Evolutionary conservation across 2,797 vertebrate genomes (phyloP).

Genomic region (Melanotaenia boesemani): DNA sequence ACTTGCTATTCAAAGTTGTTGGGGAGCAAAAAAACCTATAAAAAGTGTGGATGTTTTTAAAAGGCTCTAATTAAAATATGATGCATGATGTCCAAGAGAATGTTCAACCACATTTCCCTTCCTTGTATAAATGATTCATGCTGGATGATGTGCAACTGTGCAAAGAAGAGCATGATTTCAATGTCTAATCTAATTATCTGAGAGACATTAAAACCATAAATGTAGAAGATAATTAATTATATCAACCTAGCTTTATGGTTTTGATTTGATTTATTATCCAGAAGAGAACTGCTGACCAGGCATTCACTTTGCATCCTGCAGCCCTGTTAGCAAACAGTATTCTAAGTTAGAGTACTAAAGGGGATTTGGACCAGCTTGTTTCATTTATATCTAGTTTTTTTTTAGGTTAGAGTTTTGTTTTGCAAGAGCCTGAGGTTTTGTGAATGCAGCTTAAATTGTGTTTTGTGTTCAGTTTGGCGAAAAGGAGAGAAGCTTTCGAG

Average conservation of each 20-base stretch:
- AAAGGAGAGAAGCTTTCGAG: no score
- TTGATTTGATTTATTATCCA: conserved; percentile 24
- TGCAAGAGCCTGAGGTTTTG: no score
- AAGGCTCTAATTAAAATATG: conserved; percentile 22
- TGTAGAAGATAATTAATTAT: conserved; percentile 10
- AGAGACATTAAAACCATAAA: conserved; percentile 21
- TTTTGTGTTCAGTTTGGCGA: no score
- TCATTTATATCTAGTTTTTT: background rate
- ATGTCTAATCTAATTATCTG: conserved; percentile 7
- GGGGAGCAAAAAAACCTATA: background rate
- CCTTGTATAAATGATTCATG: conserved; percentile 24
- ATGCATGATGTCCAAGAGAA: background rate
- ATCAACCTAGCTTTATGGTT: conserved; percentile 21
- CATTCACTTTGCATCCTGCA: background rate
- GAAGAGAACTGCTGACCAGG: conserved; percentile 21
- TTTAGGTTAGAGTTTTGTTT: no score
- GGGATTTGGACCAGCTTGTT: no score
- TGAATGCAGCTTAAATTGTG: no score
- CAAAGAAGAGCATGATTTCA: background rate
- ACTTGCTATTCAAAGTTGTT: conserved; percentile 20
- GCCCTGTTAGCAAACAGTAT: no score
- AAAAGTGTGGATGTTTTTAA: conserved; percentile 8
- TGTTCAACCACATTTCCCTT: background rate
- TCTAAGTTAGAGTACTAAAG: no score
- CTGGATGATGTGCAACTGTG: background rate